Evolutionary conservation across 2,113 vertebrate species (phyloP), one percentile per base, ranked within the genome.

Genomic region (Bothrops jararaca): DNA sequence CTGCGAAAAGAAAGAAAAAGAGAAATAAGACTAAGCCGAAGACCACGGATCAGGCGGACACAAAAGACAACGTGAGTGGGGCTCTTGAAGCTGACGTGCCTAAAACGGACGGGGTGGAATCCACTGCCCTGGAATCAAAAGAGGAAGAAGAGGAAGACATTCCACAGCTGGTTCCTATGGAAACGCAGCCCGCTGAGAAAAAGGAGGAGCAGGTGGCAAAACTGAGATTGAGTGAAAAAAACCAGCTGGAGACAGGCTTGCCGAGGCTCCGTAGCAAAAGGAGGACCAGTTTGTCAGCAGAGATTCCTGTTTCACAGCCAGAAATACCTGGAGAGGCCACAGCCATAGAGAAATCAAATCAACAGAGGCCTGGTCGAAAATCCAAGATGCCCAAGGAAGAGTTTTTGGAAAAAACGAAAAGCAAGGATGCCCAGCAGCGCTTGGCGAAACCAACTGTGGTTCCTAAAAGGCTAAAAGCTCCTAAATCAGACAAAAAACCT

Each of bases 121-220:
- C 58, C 54, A 18, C n/a, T 2, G 88, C 45, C 42, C 29, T 29
- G 22, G 53, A 94, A 80, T 5, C 56, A 48, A 85, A 26, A 54
- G 91, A 92, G 64, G 90, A 95, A 0, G 94, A 95, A 0, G 96
- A 95, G 11, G 95, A 94, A 91, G 95, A 96, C 92, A 96, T 98
- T 92, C 97, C 97, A 86, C 95, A 97, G 8, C 94, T 98, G 42
- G 96, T 97, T 50, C 97, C 97, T 74, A 34, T 98, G 50, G 86
- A 96, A 90, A 86, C 13, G 86, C 54, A 92, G 52, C 20, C 3
- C 0, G 15, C 6, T 52, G 34, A 89, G 9, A 45, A 56, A 74
- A 50, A 92, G 9, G 12, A 48, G 7, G 9, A 48, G 34, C 56
- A 95, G 96, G 94, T 95, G 92, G 54, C 1, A 1, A 23, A 93